Conservation (phyloP, 2,888 invertebrate genomes). For the Nudaria mundana region DNA sequence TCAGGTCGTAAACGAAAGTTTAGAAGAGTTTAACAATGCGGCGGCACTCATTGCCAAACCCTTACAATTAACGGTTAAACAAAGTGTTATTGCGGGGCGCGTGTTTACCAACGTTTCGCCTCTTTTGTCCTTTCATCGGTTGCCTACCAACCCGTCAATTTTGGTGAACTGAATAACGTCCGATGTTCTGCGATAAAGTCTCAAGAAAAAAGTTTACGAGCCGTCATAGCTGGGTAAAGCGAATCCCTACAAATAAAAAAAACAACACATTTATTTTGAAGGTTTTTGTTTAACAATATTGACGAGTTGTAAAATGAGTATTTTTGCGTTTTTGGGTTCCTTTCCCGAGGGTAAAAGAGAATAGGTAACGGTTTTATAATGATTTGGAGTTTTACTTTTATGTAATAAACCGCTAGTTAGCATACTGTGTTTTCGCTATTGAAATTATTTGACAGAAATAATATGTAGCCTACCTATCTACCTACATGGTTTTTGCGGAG, state of each 20-base stretch:
- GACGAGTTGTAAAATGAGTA: slow-evolving; percentile 42
- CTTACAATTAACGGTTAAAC: slow-evolving; percentile 66
- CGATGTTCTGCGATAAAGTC: slow-evolving; percentile 44
- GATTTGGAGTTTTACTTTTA: slow-evolving; percentile 20
- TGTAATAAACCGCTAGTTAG: slow-evolving; percentile 1
- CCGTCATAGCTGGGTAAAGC: slow-evolving; percentile 59
- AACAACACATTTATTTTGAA: slow-evolving; percentile 60
- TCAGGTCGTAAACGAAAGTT: slow-evolving; percentile 46
- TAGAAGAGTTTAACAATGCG: slow-evolving; percentile 59
- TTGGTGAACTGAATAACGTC: slow-evolving; percentile 45
- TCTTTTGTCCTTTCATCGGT: slow-evolving; percentile 51
- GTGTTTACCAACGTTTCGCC: slow-evolving; percentile 60
- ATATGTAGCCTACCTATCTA: too few species aligned
- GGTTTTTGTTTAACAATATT: slow-evolving; percentile 51
- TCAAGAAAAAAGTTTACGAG: slow-evolving; percentile 55
- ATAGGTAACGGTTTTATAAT: slow-evolving; percentile 45
- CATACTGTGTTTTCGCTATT: too few species aligned
- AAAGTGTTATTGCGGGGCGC: slow-evolving; percentile 48
- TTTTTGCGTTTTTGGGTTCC: slow-evolving; percentile 35
- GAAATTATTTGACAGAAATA: too few species aligned
- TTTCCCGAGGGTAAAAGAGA: slow-evolving; percentile 28
- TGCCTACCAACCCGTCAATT: slow-evolving; percentile 59
- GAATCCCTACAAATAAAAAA: slow-evolving; percentile 54
- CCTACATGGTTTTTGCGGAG: too few species aligned
- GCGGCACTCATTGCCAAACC: slow-evolving; percentile 61